These are phyloP conservation scores for Pedetes capensis DNA, from an alignment of 2,113 vertebrate species.

Conservation along the genomic window DNA sequence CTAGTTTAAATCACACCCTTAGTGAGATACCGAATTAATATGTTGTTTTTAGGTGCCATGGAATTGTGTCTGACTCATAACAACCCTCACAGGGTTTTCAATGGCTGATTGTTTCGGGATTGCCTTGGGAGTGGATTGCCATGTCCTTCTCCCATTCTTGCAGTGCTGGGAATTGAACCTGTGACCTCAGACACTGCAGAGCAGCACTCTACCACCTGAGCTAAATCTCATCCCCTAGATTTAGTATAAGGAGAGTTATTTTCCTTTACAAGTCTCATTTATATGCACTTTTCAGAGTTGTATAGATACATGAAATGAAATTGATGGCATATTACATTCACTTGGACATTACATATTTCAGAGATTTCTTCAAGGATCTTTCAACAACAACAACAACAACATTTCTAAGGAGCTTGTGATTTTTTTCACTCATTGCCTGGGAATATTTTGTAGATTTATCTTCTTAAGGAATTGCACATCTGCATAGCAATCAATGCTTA, in stretches of 20 bases:
- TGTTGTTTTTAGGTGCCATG: too few species aligned
- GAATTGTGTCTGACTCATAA: too few species aligned
- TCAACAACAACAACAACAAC: not conserved
- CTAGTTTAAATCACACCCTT: not conserved
- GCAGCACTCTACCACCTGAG: too few species aligned
- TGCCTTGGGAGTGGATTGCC: too few species aligned
- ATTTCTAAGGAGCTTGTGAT: not conserved
- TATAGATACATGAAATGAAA: not conserved
- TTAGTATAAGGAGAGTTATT: not conserved
- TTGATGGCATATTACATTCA: not conserved
- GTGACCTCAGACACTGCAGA: too few species aligned
- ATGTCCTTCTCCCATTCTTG: too few species aligned
- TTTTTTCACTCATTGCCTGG: conserved; percentile 12
- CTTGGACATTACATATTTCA: not conserved
- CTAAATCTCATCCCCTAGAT: too few species aligned
- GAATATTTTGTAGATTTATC: conserved; percentile 8
- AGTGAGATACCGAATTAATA: not conserved
- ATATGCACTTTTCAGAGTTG: not conserved
- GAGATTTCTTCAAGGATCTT: not conserved
- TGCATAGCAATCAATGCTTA: conserved; percentile 33
- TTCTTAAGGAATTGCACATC: conserved; percentile 45
- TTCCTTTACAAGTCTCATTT: not conserved
- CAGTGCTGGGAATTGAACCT: too few species aligned
- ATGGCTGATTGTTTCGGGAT: too few species aligned
- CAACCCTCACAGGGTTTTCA: too few species aligned